A percentile compares a stretch with the other conserved stretches of the same genome.
These are phyloP conservation scores for Epinephelus fuscoguttatus DNA, from an alignment of 2,113 vertebrate species.

Conservation along the genomic window DNA sequence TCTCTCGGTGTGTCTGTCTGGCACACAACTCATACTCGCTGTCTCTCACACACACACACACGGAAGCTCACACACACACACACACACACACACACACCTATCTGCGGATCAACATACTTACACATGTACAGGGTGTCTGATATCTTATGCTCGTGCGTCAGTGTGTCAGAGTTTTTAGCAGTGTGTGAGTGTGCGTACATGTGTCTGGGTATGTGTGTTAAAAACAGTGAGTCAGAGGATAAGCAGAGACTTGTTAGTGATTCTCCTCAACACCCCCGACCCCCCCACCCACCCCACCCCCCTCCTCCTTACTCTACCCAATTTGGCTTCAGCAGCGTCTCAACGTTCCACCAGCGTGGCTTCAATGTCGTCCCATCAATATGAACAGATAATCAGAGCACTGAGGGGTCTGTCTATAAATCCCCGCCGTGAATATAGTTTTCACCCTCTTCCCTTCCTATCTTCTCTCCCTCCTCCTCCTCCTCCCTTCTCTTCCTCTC, in stretches of 20 bases:
- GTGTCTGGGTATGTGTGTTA: conserved; percentile 65
- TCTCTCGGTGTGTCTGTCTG: conserved; percentile 57
- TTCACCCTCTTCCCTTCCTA: conserved; percentile 44
- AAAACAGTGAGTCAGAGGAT: conserved; percentile 78
- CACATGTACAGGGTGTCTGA: conserved; percentile 49
- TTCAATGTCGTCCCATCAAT: conserved; percentile 67
- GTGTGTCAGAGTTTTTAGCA: conserved; percentile 41
- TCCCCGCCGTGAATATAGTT: conserved; percentile 62
- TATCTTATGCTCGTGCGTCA: conserved; percentile 25
- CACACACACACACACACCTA: conserved; percentile 31
- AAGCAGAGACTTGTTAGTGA: conserved; percentile 74
- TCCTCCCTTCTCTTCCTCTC: conserved; percentile 53
- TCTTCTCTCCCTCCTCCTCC: conserved; percentile 32
- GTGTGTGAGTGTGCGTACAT: conserved; percentile 38
- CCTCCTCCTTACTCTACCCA: not conserved
- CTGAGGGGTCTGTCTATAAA: conserved; percentile 72
- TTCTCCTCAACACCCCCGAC: conserved; percentile 60
- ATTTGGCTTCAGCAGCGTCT: conserved; percentile 57
- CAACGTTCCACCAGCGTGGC: conserved; percentile 55
- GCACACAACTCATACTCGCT: conserved; percentile 34
- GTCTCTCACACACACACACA: conserved; percentile 10
- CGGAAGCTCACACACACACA: not conserved
- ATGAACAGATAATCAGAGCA: conserved; percentile 73
- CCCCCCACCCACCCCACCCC: accelerated
- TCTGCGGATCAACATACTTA: conserved; percentile 50